A percentile compares a stretch with the other conserved stretches of the same genome.
These are phyloP conservation scores for Otus sunia DNA, from an alignment of 2,113 vertebrate genomes.

Conservation along the genomic window DNA sequence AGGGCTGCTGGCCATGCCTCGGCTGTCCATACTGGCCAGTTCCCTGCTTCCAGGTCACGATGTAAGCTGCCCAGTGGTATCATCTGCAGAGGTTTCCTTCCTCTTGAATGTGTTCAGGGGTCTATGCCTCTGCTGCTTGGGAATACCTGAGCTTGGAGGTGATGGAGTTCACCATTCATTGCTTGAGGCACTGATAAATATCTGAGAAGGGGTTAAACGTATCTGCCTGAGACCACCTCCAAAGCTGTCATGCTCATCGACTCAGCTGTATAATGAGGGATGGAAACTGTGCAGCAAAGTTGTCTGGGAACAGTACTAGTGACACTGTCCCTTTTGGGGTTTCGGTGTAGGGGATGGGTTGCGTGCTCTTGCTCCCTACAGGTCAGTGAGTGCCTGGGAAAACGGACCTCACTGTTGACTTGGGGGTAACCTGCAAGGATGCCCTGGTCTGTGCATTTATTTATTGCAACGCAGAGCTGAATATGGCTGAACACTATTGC, in stretches of 20 bases:
- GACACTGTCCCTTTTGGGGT: background rate
- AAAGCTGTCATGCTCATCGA: fast-evolving
- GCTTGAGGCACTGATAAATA: background rate
- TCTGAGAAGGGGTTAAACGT: background rate
- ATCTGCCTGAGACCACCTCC: background rate
- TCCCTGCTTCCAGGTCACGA: fast-evolving
- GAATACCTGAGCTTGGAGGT: background rate
- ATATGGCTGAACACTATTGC: background rate
- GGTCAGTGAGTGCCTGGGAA: background rate
- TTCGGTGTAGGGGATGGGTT: background rate
- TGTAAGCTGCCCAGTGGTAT: background rate
- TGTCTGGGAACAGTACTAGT: background rate
- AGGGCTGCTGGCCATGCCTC: background rate
- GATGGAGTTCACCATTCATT: background rate
- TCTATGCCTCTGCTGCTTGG: background rate
- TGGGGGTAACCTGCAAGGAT: background rate
- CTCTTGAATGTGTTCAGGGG: background rate
- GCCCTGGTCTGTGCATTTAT: background rate
- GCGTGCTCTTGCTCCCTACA: background rate
- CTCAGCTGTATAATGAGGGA: background rate
- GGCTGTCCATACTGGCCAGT: background rate
- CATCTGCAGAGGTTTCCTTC: background rate
- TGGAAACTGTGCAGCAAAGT: background rate
- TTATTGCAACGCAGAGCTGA: background rate
- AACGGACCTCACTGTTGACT: background rate